Percentiles rank a stretch among this genome's conserved stretches.
Conservation (phyloP, 2,888 invertebrate genomes). For the Dendrolimus pini region DNA sequence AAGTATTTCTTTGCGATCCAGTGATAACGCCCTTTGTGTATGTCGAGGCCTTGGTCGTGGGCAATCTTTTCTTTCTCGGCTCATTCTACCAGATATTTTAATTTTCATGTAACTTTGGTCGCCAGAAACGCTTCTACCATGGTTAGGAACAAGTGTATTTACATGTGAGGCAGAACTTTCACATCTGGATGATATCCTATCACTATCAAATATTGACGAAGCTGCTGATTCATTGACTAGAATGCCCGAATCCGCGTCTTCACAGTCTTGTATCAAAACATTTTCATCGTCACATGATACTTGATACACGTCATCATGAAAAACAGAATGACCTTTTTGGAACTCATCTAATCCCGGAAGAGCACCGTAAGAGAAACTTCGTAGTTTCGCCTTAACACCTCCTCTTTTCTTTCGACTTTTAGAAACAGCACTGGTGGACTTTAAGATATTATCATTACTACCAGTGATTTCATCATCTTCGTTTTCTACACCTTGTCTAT, state of each 20-base stretch:
- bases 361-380: slow-evolving; percentile 86
- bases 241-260: slow-evolving; percentile 86
- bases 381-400: slow-evolving; percentile 71
- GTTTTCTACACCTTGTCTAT: slow-evolving; percentile 65
- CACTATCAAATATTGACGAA: slow-evolving; percentile 79
- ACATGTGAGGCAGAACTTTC: slow-evolving; percentile 71
- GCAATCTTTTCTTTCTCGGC: slow-evolving; percentile 53
- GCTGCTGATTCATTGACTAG: slow-evolving; percentile 84
- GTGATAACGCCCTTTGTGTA: slow-evolving; percentile 71
- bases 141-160: slow-evolving; percentile 50
- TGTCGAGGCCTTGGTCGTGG: slow-evolving; percentile 51
- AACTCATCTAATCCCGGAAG: slow-evolving; percentile 84
- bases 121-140: slow-evolving; percentile 67
- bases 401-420: slow-evolving; percentile 60
- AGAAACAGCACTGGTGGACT: slow-evolving; percentile 39
- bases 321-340: slow-evolving; percentile 78
- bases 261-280: slow-evolving; percentile 76
- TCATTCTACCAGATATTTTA: slow-evolving; percentile 56
- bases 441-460: slow-evolving; percentile 42
- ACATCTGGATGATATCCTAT: slow-evolving; percentile 70
- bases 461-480: slow-evolving; percentile 38
- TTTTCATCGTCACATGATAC: slow-evolving; percentile 72
- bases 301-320: slow-evolving; percentile 76
- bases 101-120: slow-evolving; percentile 60
- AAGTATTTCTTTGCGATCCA: slow-evolving; percentile 73